Evolutionary conservation across 2,888 invertebrate species (phyloP).

Genomic region (Agrotis exclamationis): DNA sequence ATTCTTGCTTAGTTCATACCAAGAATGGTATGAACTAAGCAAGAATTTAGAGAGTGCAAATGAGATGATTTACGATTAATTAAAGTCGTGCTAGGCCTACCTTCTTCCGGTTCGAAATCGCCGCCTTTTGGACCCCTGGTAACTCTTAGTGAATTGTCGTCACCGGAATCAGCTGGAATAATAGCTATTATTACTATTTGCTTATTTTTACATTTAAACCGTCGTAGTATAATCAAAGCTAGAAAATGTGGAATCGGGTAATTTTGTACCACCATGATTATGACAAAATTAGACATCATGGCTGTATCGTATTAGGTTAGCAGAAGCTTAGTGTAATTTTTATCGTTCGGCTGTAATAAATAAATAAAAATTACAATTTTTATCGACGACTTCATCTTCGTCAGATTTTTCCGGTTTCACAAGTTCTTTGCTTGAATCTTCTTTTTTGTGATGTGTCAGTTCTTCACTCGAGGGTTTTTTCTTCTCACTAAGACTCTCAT

Average conservation of each 20-base stretch:
- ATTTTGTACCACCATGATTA: neutral
- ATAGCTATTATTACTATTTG: neutral
- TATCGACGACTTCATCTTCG: conserved; percentile 56
- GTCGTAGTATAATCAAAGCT: neutral
- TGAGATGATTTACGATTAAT: neutral
- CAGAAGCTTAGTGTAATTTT: no score
- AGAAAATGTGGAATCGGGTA: neutral
- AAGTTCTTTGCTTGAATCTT: conserved; percentile 55
- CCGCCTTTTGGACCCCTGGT: conserved; percentile 74
- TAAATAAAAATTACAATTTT: conserved; percentile 30
- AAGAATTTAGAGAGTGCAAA: neutral
- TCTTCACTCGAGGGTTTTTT: conserved; percentile 69
- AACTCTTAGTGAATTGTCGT: conserved; percentile 60
- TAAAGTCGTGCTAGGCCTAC: conserved; percentile 58
- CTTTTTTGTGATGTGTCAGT: conserved; percentile 39
- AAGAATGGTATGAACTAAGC: no score
- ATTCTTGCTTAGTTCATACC: no score
- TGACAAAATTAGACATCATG: neutral
- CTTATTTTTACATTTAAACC: neutral
- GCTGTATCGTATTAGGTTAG: no score
- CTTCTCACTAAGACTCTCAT: conserved; percentile 25
- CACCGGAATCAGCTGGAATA: conserved; percentile 66
- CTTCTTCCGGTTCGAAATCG: conserved; percentile 76
- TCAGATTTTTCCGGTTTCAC: conserved; percentile 47
- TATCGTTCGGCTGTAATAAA: neutral